phyloP scores from a whole-genome alignment of 2,113 vertebrate species.

The Coreoperca whiteheadi region DNA sequence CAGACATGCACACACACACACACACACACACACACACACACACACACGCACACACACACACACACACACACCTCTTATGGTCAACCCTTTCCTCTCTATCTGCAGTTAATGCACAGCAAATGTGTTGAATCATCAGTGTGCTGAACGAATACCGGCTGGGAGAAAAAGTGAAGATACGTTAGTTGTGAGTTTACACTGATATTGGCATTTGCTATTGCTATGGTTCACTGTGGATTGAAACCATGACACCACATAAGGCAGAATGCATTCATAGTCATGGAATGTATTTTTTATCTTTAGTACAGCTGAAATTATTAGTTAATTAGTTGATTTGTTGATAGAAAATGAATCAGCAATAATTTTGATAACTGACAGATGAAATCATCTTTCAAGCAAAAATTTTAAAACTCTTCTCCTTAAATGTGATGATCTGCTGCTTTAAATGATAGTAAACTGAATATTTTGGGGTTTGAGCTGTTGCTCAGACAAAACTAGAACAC shows the following conservation, averaged over 20 bases:
- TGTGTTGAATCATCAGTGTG: conserved; percentile 6
- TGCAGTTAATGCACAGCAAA: not conserved
- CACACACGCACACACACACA: not conserved
- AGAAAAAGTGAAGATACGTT: not conserved
- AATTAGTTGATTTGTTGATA: not conserved
- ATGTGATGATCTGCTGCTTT: not conserved
- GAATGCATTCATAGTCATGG: not conserved
- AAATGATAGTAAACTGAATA: not conserved
- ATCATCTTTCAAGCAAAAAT: not conserved
- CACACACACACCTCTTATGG: not conserved
- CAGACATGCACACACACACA: not conserved
- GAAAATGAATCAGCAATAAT: not conserved
- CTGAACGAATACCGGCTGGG: not conserved
- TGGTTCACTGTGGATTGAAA: not conserved
- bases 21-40: not conserved
- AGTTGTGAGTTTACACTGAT: conserved; percentile 3
- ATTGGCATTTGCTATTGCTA: not conserved
- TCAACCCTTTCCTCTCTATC: not conserved
- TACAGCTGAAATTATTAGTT: not conserved
- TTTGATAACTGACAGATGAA: not conserved
- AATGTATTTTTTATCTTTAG: not conserved
- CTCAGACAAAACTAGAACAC: not conserved
- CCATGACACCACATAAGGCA: not conserved
- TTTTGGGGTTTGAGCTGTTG: not conserved
- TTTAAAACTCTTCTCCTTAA: not conserved